Evolutionary conservation across 2,888 invertebrate species (phyloP).

Genomic region (Kryphioiulus occultus): DNA sequence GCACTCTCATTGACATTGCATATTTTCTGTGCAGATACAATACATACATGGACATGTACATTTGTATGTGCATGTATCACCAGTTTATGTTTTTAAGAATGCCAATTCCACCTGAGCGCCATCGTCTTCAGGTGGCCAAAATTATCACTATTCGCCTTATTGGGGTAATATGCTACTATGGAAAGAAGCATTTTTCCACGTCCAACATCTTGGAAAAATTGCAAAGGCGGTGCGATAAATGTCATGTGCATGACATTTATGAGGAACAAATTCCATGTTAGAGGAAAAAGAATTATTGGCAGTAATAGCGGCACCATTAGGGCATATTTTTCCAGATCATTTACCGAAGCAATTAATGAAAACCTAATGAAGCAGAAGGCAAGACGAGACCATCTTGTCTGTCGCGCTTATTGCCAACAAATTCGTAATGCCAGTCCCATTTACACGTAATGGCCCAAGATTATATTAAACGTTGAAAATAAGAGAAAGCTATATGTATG

Average conservation of each 20-base stretch:
- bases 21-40: too few relatives aligned
- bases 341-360: not conserved
- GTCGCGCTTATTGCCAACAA: not conserved
- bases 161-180: not conserved
- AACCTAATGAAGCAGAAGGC: conserved; percentile 3
- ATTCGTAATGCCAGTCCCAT: not conserved
- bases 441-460: not conserved
- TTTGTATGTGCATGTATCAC: too few relatives aligned
- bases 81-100: too few relatives aligned
- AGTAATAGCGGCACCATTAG: not conserved
- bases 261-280: conserved; percentile 3
- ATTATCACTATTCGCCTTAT: too few relatives aligned
- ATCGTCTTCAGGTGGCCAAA: too few relatives aligned
- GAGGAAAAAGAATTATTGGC: not conserved
- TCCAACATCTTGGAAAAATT: not conserved
- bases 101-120: too few relatives aligned
- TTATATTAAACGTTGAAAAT: not conserved
- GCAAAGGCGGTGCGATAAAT: not conserved
- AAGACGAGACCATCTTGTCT: not conserved
- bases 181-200: not conserved
- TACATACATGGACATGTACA: too few relatives aligned
- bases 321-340: conserved; percentile 25
- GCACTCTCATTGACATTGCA: too few relatives aligned
- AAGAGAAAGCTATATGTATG: not conserved
- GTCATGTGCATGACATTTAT: not conserved